These are phyloP conservation scores for Dicrostonyx torquatus DNA, from an alignment of 2,797 vertebrate species.

Conservation along the genomic window DNA sequence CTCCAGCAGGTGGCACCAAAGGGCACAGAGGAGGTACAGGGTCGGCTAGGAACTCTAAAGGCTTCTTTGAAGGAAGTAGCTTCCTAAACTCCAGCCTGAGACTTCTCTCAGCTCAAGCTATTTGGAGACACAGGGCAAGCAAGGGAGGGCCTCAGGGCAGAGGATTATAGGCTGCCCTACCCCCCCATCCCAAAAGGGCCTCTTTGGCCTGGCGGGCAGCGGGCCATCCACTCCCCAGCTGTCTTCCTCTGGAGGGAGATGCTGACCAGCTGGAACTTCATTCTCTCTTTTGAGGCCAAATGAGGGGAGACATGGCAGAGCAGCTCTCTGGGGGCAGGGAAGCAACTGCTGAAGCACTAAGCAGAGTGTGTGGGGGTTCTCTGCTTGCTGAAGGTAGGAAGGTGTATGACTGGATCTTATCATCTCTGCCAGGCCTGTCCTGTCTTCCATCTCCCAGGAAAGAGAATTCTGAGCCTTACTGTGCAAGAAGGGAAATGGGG, in stretches of 20 bases:
- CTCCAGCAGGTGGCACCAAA: slow-evolving; percentile 75
- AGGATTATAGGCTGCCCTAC: slow-evolving; percentile 44
- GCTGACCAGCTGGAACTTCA: slow-evolving; percentile 80
- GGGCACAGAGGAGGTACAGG: slow-evolving; percentile 29
- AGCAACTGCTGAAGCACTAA: slow-evolving; percentile 60
- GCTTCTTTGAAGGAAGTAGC: slow-evolving; percentile 64
- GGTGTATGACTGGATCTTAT: not conserved
- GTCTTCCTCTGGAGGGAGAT: slow-evolving; percentile 79
- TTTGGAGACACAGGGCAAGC: slow-evolving; percentile 48
- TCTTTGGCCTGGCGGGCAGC: slow-evolving; percentile 70
- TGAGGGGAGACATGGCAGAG: slow-evolving; percentile 63
- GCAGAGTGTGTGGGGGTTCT: slow-evolving; percentile 44
- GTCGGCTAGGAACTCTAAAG: slow-evolving; percentile 57
- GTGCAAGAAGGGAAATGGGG: not conserved
- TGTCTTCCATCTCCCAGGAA: slow-evolving; percentile 27
- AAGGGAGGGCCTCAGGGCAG: slow-evolving; percentile 63
- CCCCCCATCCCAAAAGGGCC: slow-evolving; percentile 62
- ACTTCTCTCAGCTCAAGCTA: slow-evolving; percentile 4
- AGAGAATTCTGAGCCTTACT: not conserved
- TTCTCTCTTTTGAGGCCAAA: slow-evolving; percentile 74
- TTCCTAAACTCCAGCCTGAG: slow-evolving; percentile 49
- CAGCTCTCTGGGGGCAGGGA: slow-evolving; percentile 68
- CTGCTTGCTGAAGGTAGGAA: slow-evolving; percentile 41
- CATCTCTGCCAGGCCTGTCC: slow-evolving; percentile 37
- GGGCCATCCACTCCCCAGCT: slow-evolving; percentile 76